phyloP scores from a whole-genome alignment of 1,140 invertebrate genomes.

The Bombus fervidus region DNA sequence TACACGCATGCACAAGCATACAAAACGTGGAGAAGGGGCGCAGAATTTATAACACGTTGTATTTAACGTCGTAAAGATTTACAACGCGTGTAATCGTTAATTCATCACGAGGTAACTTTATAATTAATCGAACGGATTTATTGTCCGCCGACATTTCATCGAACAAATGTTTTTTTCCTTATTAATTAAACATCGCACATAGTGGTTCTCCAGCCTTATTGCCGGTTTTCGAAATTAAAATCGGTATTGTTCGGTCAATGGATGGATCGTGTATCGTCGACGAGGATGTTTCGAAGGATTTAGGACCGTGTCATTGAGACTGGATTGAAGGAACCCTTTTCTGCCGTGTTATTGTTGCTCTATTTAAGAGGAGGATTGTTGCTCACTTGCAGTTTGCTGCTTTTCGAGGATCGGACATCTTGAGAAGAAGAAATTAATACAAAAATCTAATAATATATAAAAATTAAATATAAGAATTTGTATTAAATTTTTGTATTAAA shows the following conservation, averaged over 20 bases:
- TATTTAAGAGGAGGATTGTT: conserved; percentile 32
- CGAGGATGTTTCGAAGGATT: background rate
- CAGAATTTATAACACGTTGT: conserved; percentile 32
- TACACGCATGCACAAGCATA: background rate
- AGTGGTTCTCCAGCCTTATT: too few species aligned
- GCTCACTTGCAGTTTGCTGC: conserved; percentile 37
- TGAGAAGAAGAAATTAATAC: too few species aligned
- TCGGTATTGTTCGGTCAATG: background rate
- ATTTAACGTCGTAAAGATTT: conserved; percentile 13
- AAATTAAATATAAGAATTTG: background rate
- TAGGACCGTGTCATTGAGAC: conserved; percentile 37
- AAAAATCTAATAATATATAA: background rate
- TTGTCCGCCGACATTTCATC: background rate
- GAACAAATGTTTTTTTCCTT: conserved; percentile 37
- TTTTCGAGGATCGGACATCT: background rate
- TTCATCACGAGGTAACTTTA: conserved; percentile 34
- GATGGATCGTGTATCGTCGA: background rate
- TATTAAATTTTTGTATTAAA: too few species aligned
- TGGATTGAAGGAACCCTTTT: conserved; percentile 37
- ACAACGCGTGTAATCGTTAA: conserved; percentile 31
- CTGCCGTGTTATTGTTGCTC: background rate
- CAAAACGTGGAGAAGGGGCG: background rate
- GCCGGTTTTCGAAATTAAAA: background rate
- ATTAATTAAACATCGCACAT: background rate
- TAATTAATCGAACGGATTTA: conserved; percentile 37